Conservation (phyloP, 2,113 vertebrate genomes). For the Oenanthe oenanthe region DNA sequence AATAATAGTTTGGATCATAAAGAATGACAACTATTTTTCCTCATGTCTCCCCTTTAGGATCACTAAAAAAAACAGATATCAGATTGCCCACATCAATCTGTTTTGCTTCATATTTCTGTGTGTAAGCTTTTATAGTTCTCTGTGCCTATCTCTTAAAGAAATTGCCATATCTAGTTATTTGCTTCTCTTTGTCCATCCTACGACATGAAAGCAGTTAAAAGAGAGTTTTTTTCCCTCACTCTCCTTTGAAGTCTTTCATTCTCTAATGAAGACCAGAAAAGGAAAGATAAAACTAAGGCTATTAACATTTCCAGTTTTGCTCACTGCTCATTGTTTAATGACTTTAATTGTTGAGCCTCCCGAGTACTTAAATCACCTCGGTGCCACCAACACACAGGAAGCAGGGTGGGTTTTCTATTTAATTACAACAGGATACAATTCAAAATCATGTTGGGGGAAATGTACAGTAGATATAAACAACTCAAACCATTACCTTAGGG, state of each 20-base stretch:
- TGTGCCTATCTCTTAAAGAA: background rate
- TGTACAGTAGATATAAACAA: conserved; percentile 62
- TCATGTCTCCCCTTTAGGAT: background rate
- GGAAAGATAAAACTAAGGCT: conserved; percentile 56
- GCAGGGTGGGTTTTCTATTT: conserved; percentile 10
- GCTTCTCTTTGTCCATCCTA: conserved; percentile 11
- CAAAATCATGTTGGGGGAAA: conserved; percentile 43
- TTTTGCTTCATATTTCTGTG: background rate
- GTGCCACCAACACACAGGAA: conserved; percentile 72
- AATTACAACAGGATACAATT: conserved; percentile 63
- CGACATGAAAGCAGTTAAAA: conserved; percentile 50
- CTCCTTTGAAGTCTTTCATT: conserved; percentile 46
- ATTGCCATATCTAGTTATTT: conserved; percentile 24
- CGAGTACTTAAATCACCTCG: conserved; percentile 35
- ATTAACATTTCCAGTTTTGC: conserved; percentile 58
- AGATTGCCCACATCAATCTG: background rate
- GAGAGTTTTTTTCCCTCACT: background rate
- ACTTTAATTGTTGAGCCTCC: conserved; percentile 61
- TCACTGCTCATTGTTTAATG: conserved; percentile 31
- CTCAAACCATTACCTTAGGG: conserved; percentile 57
- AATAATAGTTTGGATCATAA: background rate
- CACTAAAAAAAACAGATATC: background rate
- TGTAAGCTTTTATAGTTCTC: conserved; percentile 1
- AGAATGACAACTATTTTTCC: background rate
- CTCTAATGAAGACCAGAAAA: conserved; percentile 57